phyloP scores from a whole-genome alignment of 2,113 vertebrate genomes.

The Bufo bufo region DNA sequence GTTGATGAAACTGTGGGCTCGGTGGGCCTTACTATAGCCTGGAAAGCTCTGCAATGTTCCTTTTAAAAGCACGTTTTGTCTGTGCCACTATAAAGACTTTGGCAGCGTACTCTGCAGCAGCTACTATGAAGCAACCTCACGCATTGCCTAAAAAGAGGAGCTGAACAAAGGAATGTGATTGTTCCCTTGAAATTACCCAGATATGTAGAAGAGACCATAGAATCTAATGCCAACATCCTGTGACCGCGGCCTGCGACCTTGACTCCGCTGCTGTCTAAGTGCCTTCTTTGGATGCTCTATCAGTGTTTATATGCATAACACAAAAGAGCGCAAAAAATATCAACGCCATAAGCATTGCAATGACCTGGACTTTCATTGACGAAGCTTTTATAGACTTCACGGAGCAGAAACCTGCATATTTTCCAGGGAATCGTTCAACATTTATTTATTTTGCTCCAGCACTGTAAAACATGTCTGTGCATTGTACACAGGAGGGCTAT shows the following conservation, averaged over 20 bases:
- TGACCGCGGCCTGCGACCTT: slow-evolving; percentile 19
- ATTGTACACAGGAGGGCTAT: neutral
- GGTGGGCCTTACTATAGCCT: neutral
- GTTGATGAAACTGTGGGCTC: neutral
- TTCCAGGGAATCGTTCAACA: neutral
- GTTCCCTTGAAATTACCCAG: neutral
- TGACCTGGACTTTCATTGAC: neutral
- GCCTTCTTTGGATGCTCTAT: neutral
- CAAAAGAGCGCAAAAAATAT: neutral
- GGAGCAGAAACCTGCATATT: neutral
- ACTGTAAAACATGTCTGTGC: neutral
- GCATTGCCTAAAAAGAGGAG: neutral
- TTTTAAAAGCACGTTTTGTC: neutral
- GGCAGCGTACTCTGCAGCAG: neutral
- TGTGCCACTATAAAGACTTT: neutral
- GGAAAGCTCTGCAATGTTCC: neutral
- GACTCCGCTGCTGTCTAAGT: neutral
- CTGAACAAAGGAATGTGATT: slow-evolving; percentile 22
- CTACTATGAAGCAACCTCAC: neutral
- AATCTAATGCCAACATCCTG: neutral
- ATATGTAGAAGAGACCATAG: neutral
- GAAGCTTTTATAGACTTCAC: neutral
- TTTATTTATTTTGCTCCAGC: slow-evolving; percentile 8
- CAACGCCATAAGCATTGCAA: neutral
- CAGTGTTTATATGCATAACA: neutral